Evolutionary conservation across 2,888 invertebrate species (phyloP), one percentile per base, ranked within the genome.

Genomic region (Drosophila quinaria): DNA sequence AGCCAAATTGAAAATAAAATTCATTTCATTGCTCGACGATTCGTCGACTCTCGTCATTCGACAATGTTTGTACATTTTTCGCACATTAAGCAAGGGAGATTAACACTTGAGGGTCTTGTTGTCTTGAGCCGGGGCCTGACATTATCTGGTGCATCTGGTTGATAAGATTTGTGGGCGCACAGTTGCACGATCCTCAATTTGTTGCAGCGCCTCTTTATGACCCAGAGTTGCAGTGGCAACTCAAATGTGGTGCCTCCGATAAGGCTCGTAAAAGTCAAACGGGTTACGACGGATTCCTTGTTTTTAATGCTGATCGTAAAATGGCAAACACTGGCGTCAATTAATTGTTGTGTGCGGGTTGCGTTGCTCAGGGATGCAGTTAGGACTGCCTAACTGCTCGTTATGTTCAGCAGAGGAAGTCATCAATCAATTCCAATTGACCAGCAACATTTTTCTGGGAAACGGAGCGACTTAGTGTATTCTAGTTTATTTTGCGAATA

Each of bases 241-340:
- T 56, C 74, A 75, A 81, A 70, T 69, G 72, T 68, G 64, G 37
- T 70, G 72, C 58, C 66, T 58, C 69, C 55, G 74, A 68, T 73
- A 62, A 55, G 62, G 17, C 60, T 81, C 84, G 70, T 84, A 68
- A 84, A 84, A 70, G 49, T 61, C 60, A 13, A 61, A 55, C 29
- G 13, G 69, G 41, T 60, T 51, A 59, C 52, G 64, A 44, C 19
- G 47, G 42, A 44, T 25, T 64, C 17, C 25, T 10, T 47, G 29
- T 11, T 69, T 84, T 87, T 84, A 74, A 65, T 81, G 74, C 13
- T 52, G 66, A 49, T 70, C 84, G 71, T 84, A 81, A 84, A 84
- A 87, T 75, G 77, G 81, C 58, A 46, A 65, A 61, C 61, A 63
- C 62, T 63, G 59, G 65, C 69, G 55, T 66, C 67, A 81, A 81